Conservation (phyloP, 2,113 vertebrate genomes). For the Amphiprion percula region DNA sequence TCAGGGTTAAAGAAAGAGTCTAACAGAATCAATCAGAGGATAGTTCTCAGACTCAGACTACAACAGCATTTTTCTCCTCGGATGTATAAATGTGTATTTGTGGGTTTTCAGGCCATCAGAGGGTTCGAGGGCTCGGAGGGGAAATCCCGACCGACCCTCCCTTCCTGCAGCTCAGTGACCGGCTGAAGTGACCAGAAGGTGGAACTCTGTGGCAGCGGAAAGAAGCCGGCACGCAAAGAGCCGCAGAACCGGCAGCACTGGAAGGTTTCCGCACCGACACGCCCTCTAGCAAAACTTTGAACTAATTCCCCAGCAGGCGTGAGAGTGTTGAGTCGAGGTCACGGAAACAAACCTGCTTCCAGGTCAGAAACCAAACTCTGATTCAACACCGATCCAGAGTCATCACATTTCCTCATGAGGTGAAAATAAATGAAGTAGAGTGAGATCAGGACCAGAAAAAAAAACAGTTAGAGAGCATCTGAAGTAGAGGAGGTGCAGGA, state of each 20-base stretch:
- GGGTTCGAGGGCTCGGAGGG: constrained; percentile 34
- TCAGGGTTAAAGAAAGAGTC: too few relatives aligned
- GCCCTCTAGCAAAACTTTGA: constrained; percentile 57
- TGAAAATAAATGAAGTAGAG: too few relatives aligned
- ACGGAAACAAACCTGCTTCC: background rate
- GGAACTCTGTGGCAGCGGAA: constrained; percentile 43
- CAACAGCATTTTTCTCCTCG: too few relatives aligned
- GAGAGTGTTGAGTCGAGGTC: constrained; percentile 28
- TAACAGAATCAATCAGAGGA: too few relatives aligned
- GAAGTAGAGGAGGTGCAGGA: too few relatives aligned
- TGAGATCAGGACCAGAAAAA: too few relatives aligned
- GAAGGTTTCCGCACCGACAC: constrained; percentile 59
- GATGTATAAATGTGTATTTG: too few relatives aligned
- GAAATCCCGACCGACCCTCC: constrained; percentile 64
- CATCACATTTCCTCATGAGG: too few relatives aligned
- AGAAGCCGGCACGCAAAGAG: constrained; percentile 65
- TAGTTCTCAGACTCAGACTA: too few relatives aligned
- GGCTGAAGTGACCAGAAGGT: constrained; percentile 26
- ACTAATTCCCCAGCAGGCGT: constrained; percentile 37
- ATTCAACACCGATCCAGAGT: too few relatives aligned
- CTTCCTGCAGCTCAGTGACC: constrained; percentile 57
- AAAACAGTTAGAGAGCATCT: too few relatives aligned
- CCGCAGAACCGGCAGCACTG: constrained; percentile 36
- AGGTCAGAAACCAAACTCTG: background rate
- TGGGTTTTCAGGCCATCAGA: too few relatives aligned